These are phyloP conservation scores for Peromyscus melanophrys DNA, from an alignment of 2,797 vertebrate genomes.

Conservation along the genomic window DNA sequence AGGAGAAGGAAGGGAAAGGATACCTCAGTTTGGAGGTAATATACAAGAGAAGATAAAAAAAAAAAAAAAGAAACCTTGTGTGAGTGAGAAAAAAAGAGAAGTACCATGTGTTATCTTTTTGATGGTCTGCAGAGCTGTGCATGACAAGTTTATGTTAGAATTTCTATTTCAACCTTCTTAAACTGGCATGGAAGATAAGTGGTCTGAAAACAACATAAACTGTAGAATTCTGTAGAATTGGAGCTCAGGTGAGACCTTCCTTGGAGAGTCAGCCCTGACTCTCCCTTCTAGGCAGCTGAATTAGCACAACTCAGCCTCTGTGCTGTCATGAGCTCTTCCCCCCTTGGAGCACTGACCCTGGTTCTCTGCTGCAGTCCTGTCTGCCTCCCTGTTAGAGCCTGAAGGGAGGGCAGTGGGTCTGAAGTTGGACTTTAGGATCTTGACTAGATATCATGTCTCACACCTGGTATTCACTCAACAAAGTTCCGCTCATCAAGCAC, in stretches of 20 bases:
- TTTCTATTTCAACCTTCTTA: constrained; percentile 17
- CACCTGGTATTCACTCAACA: neutral
- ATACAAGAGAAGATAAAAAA: neutral
- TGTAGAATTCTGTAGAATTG: constrained; percentile 6
- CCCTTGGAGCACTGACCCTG: neutral
- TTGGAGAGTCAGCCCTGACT: neutral
- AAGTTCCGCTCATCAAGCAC: neutral
- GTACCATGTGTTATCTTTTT: neutral
- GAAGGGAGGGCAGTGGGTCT: no score
- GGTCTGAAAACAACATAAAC: constrained; percentile 68
- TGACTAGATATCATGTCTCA: neutral
- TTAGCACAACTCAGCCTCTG: neutral
- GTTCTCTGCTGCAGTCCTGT: fast-evolving
- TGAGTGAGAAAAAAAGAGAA: neutral
- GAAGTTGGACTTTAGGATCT: neutral
- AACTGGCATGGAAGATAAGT: constrained; percentile 3
- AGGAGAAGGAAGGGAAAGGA: neutral
- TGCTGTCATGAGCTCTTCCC: neutral
- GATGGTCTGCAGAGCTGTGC: constrained; percentile 26
- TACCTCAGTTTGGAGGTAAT: neutral
- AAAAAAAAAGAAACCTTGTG: neutral
- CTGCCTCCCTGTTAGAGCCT: neutral
- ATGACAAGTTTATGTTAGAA: constrained; percentile 71
- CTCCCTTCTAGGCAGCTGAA: neutral
- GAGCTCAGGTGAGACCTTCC: neutral